Percentiles rank a stretch among this genome's conserved stretches.
Conservation (phyloP, 2,113 vertebrate genomes). For the Xyrauchen texanus region DNA sequence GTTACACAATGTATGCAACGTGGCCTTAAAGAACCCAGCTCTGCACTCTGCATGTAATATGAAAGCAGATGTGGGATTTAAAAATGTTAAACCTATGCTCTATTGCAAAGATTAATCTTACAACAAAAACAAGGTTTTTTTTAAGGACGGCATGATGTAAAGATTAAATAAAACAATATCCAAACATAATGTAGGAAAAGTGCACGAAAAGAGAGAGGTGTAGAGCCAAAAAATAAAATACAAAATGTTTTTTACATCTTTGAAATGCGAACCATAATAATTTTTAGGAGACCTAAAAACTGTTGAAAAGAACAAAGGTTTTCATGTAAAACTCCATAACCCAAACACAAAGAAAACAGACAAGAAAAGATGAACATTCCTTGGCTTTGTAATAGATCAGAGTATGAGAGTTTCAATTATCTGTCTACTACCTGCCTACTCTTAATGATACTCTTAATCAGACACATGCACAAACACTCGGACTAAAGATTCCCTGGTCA, state of each 20-base stretch:
- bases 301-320: too few species aligned
- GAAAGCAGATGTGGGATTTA: neutral
- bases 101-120: neutral
- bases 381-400: neutral
- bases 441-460: slow-evolving; percentile 7
- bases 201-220: neutral
- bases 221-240: too few species aligned
- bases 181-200: neutral
- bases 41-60: neutral
- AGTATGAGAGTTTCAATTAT: neutral
- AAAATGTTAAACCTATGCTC: slow-evolving; percentile 7
- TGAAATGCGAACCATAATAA: neutral
- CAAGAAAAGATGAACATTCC: slow-evolving; percentile 6
- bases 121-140: neutral
- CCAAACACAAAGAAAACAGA: neutral
- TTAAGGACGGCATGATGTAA: too few species aligned
- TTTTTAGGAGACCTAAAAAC: neutral
- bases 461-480: slow-evolving; percentile 18
- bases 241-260: too few species aligned
- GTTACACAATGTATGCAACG: neutral
- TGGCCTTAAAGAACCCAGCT: slow-evolving; percentile 9
- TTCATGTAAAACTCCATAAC: neutral
- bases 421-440: neutral
- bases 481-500: slow-evolving; percentile 1
- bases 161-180: neutral